phyloP scores from a whole-genome alignment of 2,797 vertebrate genomes.

The Sandelia bainsii region DNA sequence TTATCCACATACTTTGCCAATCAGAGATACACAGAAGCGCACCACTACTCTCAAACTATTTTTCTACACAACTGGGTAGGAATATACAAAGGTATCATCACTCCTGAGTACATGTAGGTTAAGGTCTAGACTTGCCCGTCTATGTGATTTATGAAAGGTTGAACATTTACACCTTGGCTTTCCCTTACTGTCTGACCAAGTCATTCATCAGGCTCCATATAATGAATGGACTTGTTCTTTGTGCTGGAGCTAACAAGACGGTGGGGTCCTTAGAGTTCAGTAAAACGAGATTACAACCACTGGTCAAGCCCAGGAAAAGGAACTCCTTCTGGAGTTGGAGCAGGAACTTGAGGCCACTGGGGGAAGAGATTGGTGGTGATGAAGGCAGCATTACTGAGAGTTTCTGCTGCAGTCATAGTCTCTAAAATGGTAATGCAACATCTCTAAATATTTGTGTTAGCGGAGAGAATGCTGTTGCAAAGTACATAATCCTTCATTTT shows the following conservation, averaged over 20 bases:
- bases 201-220: constrained; percentile 88
- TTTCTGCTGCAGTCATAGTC: constrained; percentile 53
- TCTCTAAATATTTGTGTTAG: constrained; percentile 19
- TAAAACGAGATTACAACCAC: constrained; percentile 85
- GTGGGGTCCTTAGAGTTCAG: constrained; percentile 85
- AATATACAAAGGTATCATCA: constrained; percentile 84
- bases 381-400: constrained; percentile 42
- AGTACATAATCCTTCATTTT: constrained; percentile 22
- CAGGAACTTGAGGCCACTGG: constrained; percentile 47
- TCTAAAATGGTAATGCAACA: constrained; percentile 40
- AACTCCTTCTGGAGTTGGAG: constrained; percentile 73
- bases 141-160: constrained; percentile 88
- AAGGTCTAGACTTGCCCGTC: constrained; percentile 87
- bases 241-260: constrained; percentile 86
- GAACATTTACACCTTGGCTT: constrained; percentile 89
- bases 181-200: constrained; percentile 87
- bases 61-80: constrained; percentile 72
- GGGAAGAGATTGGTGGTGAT: constrained; percentile 15
- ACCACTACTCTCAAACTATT: constrained; percentile 62
- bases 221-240: constrained; percentile 89
- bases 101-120: constrained; percentile 88
- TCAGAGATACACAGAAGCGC: constrained; percentile 50
- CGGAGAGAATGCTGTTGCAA: constrained; percentile 29
- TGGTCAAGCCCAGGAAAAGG: constrained; percentile 83
- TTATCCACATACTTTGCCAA: constrained; percentile 34